Evolutionary conservation across 2,113 vertebrate genomes (phyloP).

Genomic region (Tyrannus savana): DNA sequence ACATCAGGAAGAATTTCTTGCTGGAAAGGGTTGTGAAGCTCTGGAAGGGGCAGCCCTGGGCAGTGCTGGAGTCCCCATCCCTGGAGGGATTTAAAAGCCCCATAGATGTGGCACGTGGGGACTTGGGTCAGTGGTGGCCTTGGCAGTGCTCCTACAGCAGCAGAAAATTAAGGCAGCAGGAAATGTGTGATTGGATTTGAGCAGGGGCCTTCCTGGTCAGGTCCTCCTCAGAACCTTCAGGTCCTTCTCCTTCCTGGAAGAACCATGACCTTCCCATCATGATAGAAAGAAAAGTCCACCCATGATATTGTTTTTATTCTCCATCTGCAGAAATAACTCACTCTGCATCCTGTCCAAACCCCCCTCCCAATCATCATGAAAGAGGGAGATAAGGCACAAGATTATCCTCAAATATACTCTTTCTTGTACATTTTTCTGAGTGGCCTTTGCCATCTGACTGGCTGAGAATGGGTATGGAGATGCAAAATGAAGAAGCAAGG

Average conservation of each 20-base stretch:
- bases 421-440: background rate
- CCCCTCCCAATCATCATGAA: background rate
- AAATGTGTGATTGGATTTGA: background rate
- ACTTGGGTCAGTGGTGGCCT: background rate
- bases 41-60: background rate
- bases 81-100: background rate
- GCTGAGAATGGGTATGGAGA: background rate
- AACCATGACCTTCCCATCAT: background rate
- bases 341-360: background rate
- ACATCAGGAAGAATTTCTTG: background rate
- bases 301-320: background rate
- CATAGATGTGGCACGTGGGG: background rate
- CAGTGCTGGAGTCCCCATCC: background rate
- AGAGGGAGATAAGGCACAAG: background rate
- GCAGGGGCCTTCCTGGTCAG: background rate
- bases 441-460: background rate
- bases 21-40: background rate
- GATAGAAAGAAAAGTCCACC: background rate
- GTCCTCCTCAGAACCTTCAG: no score
- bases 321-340: background rate
- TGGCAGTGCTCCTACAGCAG: background rate
- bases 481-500: background rate
- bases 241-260: background rate
- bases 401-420: background rate
- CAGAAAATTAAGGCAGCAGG: background rate